Evolutionary conservation across 2,113 vertebrate genomes (phyloP), one percentile per base, ranked within the genome.

Genomic region (Cariama cristata): DNA sequence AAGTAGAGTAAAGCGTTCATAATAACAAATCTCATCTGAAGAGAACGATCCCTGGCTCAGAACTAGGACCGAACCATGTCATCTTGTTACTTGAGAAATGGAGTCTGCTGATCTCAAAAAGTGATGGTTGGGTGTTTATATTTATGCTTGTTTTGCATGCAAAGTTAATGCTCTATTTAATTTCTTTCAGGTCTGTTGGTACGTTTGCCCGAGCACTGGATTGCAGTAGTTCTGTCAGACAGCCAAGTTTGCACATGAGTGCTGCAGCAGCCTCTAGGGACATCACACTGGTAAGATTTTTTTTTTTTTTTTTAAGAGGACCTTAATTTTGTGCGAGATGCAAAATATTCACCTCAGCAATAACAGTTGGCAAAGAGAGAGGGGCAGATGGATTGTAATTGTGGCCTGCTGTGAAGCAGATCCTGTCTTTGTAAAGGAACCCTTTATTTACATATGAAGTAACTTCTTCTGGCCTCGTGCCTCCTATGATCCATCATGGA

Each of bases 231-330:
- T 99, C 98, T 27, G 98, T 99, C 95, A 98, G 98, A 47, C 98
- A 99, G 93, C 98, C 98, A 42, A 99, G 98, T 92, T 96, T 99
- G 82, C 98, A 99, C 90, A 99, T 99, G 98, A 99, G 98, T 22
- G 98, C 98, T 20, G 98, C 98, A 3, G 98, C 98, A 8, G 98
- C 98, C 49, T 99, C 98, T 55, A 98, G 98, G 72, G 98, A 99
- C 96, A 99, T 99, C 97, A 99, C 98, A 0, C 95, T 99, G 98
- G 98, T 99, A 94, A 98, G 98, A 58, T 45, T 79, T 53, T 89
- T 47, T n/a, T 79, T 53, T 89, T 47, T n/a, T 56, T 59, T 72
- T 64, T 90, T 56, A 47, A 77, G 69, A 80, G 69, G 35, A 68
- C 66, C 20, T 63, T 28, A 82, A 35, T 33, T 73, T 96, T 73